Evolutionary conservation across 2,113 vertebrate genomes (phyloP).

Genomic region (Gallinago jamesoni): DNA sequence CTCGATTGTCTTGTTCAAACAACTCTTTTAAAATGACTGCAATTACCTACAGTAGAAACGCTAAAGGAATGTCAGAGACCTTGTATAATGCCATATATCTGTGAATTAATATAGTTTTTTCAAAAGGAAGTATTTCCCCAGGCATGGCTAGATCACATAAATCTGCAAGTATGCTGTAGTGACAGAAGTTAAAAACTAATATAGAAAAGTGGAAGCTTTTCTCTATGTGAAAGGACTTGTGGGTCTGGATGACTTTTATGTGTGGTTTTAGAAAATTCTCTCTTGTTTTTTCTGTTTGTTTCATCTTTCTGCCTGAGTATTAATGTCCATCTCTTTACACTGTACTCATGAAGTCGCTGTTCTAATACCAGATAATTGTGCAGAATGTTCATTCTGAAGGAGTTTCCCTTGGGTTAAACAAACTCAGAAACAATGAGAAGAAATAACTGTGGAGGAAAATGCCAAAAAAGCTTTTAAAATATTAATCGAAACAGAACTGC

Average conservation of each 20-base stretch:
- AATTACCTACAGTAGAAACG: not conserved
- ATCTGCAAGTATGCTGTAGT: not conserved
- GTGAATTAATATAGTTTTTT: not conserved
- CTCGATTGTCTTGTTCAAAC: constrained; percentile 7
- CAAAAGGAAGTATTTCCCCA: not conserved
- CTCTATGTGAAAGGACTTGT: not conserved
- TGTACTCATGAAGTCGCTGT: not conserved
- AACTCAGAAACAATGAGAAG: not conserved
- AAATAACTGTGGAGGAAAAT: constrained; percentile 12
- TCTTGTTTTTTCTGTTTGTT: not conserved
- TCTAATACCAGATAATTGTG: not conserved
- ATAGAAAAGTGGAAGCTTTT: not conserved
- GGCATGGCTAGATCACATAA: not conserved
- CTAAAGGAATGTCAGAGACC: not conserved
- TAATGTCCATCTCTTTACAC: constrained; percentile 33
- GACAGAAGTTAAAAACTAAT: not conserved
- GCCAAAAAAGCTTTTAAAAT: not conserved
- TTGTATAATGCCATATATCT: not conserved
- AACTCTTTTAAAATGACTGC: not conserved
- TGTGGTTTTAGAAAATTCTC: constrained; percentile 25
- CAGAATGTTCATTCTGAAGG: constrained; percentile 22
- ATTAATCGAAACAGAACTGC: not conserved
- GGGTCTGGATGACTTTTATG: constrained; percentile 15
- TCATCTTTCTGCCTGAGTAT: constrained; percentile 37
- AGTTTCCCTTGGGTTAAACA: constrained; percentile 20